Evolutionary conservation across 2,888 invertebrate genomes (phyloP).

Genomic region (Drosophila percnosoma): DNA sequence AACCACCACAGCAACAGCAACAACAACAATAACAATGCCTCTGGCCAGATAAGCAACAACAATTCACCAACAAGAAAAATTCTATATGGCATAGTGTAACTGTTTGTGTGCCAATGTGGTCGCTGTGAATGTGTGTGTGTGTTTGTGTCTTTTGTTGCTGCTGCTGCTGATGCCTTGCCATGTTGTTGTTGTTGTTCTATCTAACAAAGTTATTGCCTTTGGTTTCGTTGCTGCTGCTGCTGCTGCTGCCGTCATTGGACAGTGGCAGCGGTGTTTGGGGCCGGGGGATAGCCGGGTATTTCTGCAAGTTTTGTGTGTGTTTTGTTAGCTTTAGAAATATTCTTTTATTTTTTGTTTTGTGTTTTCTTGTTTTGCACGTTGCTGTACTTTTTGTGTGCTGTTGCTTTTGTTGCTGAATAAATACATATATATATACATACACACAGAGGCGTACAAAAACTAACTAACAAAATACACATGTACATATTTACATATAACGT

Average conservation of each 20-base stretch:
- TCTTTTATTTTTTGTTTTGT: constrained; percentile 41
- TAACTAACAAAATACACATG: constrained; percentile 10
- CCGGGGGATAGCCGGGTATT: constrained; percentile 58
- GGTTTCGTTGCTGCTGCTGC: constrained; percentile 37
- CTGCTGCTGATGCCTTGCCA: constrained; percentile 31
- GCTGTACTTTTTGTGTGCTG: constrained; percentile 68
- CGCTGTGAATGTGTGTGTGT: constrained; percentile 26
- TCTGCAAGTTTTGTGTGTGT: constrained; percentile 78
- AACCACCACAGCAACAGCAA: constrained; percentile 41
- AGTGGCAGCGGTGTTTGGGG: constrained; percentile 11
- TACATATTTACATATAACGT: constrained; percentile 18
- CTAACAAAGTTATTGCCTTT: constrained; percentile 77
- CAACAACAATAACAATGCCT: constrained; percentile 35
- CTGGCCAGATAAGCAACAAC: constrained; percentile 58
- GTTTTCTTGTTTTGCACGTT: constrained; percentile 70
- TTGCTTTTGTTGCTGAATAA: constrained; percentile 50
- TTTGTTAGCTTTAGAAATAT: constrained; percentile 80
- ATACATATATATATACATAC: constrained; percentile 33
- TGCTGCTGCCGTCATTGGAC: constrained; percentile 65
- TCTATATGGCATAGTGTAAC: constrained; percentile 66
- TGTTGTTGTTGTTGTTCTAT: constrained; percentile 67
- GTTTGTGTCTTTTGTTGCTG: constrained; percentile 63
- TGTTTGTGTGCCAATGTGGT: constrained; percentile 50
- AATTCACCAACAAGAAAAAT: constrained; percentile 61
- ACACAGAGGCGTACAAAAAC: constrained; percentile 22